Conservation (phyloP, 2,797 vertebrate species). For the Poecilia velifera region DNA sequence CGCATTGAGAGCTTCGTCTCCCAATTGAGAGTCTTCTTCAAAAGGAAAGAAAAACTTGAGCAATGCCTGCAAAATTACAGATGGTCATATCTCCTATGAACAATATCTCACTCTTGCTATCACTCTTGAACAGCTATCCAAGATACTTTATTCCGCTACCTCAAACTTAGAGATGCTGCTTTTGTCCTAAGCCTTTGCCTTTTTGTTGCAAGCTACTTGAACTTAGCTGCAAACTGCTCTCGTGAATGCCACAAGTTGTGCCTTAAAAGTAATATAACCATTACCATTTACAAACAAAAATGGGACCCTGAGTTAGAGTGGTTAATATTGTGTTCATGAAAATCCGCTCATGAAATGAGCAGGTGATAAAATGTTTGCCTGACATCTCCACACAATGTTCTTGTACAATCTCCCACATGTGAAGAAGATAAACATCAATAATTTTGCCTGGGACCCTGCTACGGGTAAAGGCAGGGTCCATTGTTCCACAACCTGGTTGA, state of each 20-base stretch:
- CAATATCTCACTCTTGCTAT: not conserved
- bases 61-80: not conserved
- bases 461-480: not conserved
- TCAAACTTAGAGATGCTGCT: not conserved
- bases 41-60: not conserved
- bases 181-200: not conserved
- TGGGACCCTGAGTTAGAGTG: not conserved
- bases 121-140: not conserved
- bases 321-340: not conserved
- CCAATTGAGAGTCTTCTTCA: not conserved
- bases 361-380: not conserved
- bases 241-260: not conserved
- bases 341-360: not conserved
- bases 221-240: not conserved
- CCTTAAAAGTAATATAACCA: not conserved
- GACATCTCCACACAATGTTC: not conserved
- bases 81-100: not conserved
- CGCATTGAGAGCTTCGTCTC: not conserved
- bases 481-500: not conserved
- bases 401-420: not conserved
- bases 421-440: not conserved
- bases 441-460: not conserved
- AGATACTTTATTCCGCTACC: not conserved
- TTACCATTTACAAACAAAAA: not conserved
- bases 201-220: not conserved